phyloP scores from a whole-genome alignment of 2,888 invertebrate species.

The Trilocha varians region DNA sequence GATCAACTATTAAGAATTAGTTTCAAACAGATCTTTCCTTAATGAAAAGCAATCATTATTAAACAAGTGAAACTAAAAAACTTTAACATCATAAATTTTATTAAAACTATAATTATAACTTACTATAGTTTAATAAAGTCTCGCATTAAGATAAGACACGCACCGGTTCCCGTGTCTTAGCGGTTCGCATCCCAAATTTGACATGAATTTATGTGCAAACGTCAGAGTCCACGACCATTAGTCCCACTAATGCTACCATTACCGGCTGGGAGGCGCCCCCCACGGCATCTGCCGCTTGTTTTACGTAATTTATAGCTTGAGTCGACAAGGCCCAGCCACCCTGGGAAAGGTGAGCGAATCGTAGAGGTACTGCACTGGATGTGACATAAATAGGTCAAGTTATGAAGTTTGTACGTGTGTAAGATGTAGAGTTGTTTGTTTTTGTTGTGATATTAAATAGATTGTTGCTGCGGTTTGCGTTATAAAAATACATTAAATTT shows the following conservation, averaged over 20 bases:
- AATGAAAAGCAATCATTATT: too few relatives aligned
- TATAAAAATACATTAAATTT: too few relatives aligned
- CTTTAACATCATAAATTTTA: neutral
- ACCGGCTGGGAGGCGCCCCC: slow-evolving; percentile 40
- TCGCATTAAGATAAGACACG: neutral
- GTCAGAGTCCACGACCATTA: slow-evolving; percentile 67
- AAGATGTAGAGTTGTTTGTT: too few relatives aligned
- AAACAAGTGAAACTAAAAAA: neutral
- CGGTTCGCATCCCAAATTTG: slow-evolving; percentile 50
- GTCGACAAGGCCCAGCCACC: slow-evolving; percentile 45
- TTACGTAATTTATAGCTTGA: slow-evolving; percentile 66
- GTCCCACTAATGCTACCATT: slow-evolving; percentile 69
- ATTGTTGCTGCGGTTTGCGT: too few relatives aligned
- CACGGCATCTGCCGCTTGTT: slow-evolving; percentile 70
- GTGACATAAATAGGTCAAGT: too few relatives aligned
- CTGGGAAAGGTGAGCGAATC: slow-evolving; percentile 37
- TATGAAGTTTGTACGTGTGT: too few relatives aligned
- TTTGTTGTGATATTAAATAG: too few relatives aligned
- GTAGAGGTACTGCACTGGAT: slow-evolving; percentile 22
- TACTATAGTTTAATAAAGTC: too few relatives aligned
- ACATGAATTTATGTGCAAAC: slow-evolving; percentile 68
- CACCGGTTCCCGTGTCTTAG: slow-evolving; percentile 5
- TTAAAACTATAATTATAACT: neutral
- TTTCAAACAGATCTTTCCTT: too few relatives aligned
- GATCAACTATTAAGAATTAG: too few relatives aligned